These are phyloP conservation scores for Astyanax mexicanus DNA, from an alignment of 2,797 vertebrate genomes.

Conservation along the genomic window DNA sequence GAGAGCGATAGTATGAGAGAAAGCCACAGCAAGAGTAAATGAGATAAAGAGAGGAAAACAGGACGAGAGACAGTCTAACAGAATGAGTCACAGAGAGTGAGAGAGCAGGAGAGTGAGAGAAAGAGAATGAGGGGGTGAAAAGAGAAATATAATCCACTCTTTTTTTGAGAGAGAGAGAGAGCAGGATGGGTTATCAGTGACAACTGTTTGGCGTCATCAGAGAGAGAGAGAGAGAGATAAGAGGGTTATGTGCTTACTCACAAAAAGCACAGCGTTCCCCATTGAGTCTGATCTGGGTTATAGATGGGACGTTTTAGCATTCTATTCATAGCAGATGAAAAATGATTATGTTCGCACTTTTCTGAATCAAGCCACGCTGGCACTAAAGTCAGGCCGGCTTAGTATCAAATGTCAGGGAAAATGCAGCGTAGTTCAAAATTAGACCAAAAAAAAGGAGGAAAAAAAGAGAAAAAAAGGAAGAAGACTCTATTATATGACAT, in stretches of 20 bases:
- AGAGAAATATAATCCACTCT: slow-evolving; percentile 45
- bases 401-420: slow-evolving; percentile 35
- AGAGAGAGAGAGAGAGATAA: too few relatives aligned
- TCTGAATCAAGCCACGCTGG: slow-evolving; percentile 35
- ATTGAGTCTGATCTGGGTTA: slow-evolving; percentile 43
- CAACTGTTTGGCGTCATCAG: slow-evolving; percentile 59
- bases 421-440: neutral
- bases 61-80: too few relatives aligned
- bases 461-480: neutral
- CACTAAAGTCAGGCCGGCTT: slow-evolving; percentile 41
- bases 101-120: neutral
- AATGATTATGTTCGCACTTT: slow-evolving; percentile 39
- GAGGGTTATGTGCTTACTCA: slow-evolving; percentile 63
- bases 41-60: slow-evolving; percentile 15
- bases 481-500: neutral
- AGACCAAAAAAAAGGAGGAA: neutral
- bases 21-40: slow-evolving; percentile 30
- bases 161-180: slow-evolving; percentile 66
- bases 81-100: neutral
- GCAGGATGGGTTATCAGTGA: slow-evolving; percentile 58
- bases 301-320: slow-evolving; percentile 10
- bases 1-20: neutral
- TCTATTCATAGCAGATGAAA: slow-evolving; percentile 41
- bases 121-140: slow-evolving; percentile 21
- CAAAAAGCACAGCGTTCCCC: slow-evolving; percentile 31